Base-by-base conservation (phyloP, 1,140 invertebrate genomes). In the Microplitis demolitor region DNA sequence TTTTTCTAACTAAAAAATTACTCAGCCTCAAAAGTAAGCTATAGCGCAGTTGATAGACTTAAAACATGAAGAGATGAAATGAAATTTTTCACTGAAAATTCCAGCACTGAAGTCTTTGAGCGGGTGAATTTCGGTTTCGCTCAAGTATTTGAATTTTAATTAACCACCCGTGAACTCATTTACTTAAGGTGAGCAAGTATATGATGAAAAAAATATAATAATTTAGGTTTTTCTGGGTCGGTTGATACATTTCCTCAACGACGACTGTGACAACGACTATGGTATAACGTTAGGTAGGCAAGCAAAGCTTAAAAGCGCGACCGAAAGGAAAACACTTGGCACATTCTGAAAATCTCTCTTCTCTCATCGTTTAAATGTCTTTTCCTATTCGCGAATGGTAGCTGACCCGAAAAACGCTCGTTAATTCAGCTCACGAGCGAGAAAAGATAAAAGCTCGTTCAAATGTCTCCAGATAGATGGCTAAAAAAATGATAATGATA, bases 261-360 rank as follows among this genome's bases (percentile, higher is more conserved):
- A 45, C 39, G 6, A 45, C 39, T 45, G 11, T 45, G 11, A 45
- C 39, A 9, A 45, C 39, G 39, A 45, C 11, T 45, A 3, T 45
- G 39, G 39, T 45, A 24, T 24, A 11, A 45, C 39, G 39, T 45
- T 45, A 45, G 39, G 39, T 24, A 24, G 24, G 24, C 24, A 24
- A 24, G 60, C 45, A 24, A 16, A 53, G 39, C 45, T 67, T 67
- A 50, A 66, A 67, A 67, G 50, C 66, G 66, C 16, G 66, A 67
- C 66, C 66, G 66, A 67, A 67, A 67, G 66, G 51, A 67, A 67
- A 67, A 67, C 66, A 67, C 66, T 67, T 67, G 66, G 66, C 66
- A 39, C 51, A 24, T 67, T 54, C 66, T 67, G 66, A 37, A 67
- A 67, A 67, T 64, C 62, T 64, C 58, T 56, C 60, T 24, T 67